These are phyloP conservation scores for Paralvinella palmiformis DNA, from an alignment of 1,140 invertebrate genomes.

Conservation along the genomic window DNA sequence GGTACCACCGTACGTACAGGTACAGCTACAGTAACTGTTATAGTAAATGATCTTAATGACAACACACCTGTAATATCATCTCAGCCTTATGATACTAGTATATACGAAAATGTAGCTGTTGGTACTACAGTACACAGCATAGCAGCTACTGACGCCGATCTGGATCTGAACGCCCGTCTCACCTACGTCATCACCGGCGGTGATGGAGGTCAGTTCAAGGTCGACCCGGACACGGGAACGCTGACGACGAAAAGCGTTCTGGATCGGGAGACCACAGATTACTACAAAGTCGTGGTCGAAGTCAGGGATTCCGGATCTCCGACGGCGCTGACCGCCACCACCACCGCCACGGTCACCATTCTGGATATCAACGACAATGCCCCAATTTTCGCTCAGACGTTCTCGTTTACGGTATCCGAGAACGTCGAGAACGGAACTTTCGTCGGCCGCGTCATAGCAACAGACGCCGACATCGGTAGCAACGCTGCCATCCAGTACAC, in stretches of 20 bases:
- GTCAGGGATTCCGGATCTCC: constrained; percentile 76
- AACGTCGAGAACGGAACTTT: constrained; percentile 22
- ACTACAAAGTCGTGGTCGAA: constrained; percentile 69
- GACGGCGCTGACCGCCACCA: constrained; percentile 53
- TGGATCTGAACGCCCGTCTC: constrained; percentile 11
- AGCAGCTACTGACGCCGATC: constrained; percentile 15
- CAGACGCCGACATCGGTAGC: constrained; percentile 74
- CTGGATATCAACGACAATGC: constrained; percentile 81
- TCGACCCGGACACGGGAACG: constrained; percentile 76
- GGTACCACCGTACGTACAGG: constrained; percentile 59
- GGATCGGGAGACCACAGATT: constrained; percentile 68
- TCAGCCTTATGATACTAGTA: neutral
- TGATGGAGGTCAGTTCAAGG: constrained; percentile 57
- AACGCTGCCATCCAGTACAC: constrained; percentile 85
- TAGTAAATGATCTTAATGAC: constrained; percentile 73
- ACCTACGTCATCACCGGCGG: constrained; percentile 7
- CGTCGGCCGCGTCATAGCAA: constrained; percentile 63
- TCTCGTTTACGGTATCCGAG: constrained; percentile 34
- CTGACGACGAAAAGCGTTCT: constrained; percentile 48
- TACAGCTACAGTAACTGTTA: constrained; percentile 50
- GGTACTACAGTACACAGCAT: neutral
- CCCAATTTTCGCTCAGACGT: constrained; percentile 37
- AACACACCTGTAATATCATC: constrained; percentile 62
- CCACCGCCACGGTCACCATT: constrained; percentile 62
- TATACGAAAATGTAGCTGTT: neutral